These are phyloP conservation scores for Eupithecia inturbata DNA, from an alignment of 2,888 invertebrate species.

Conservation along the genomic window DNA sequence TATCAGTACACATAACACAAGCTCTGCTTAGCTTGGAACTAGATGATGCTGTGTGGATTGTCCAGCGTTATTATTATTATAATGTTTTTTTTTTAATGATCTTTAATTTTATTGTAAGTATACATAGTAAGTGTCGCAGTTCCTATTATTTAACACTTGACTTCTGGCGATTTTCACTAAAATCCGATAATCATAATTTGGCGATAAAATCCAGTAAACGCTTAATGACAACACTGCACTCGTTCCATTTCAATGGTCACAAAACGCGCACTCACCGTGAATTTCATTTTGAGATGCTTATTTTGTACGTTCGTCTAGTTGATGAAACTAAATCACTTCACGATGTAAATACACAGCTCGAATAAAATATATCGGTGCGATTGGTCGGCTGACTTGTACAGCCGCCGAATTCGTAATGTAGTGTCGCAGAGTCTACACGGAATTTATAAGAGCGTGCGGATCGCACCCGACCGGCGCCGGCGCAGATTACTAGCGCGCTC, in stretches of 20 bases:
- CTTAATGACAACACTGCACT: constrained; percentile 47
- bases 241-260: constrained; percentile 47
- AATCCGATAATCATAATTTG: constrained; percentile 21
- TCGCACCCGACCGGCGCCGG: constrained; percentile 62
- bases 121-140: not conserved
- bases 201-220: constrained; percentile 28
- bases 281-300: constrained; percentile 79
- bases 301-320: constrained; percentile 67
- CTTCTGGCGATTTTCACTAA: not conserved
- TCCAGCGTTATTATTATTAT: no score
- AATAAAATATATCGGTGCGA: constrained; percentile 59
- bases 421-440: constrained; percentile 77
- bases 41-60: no score
- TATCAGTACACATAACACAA: no score
- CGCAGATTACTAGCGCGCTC: constrained; percentile 55
- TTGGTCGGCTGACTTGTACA: constrained; percentile 74
- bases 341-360: constrained; percentile 64
- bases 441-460: constrained; percentile 81
- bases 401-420: constrained; percentile 84
- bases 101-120: not conserved
- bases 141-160: not conserved
- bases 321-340: constrained; percentile 77
- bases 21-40: no score
- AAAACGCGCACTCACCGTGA: constrained; percentile 79
- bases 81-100: not conserved